Conservation (phyloP, 2,888 invertebrate genomes). For the Apotomis capreana region DNA sequence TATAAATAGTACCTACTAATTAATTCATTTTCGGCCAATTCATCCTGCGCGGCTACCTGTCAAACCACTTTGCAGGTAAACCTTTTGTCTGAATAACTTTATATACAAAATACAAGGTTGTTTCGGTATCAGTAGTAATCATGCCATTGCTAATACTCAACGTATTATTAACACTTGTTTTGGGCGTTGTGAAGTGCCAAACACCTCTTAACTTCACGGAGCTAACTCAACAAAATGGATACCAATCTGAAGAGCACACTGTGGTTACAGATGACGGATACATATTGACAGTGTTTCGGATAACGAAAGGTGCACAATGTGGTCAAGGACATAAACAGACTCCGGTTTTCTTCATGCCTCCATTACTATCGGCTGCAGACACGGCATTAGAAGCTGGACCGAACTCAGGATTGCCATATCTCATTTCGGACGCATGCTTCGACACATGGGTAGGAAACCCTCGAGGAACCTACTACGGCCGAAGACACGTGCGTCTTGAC, state of each 20-base stretch:
- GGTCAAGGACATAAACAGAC: slow-evolving; percentile 9
- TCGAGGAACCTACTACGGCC: slow-evolving; percentile 62
- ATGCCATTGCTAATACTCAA: slow-evolving; percentile 16
- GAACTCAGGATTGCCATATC: slow-evolving; percentile 26
- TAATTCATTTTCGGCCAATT: no score
- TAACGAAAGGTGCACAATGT: slow-evolving; percentile 29
- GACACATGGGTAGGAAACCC: slow-evolving; percentile 39
- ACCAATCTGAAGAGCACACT: slow-evolving; percentile 36
- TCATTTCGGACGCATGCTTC: slow-evolving; percentile 35
- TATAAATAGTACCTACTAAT: no score
- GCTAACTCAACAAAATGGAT: slow-evolving; percentile 28
- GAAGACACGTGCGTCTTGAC: slow-evolving; percentile 67
- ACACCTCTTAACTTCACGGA: slow-evolving; percentile 23
- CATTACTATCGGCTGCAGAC: slow-evolving; percentile 20
- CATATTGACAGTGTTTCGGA: slow-evolving; percentile 27
- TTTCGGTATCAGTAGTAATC: slow-evolving; percentile 4
- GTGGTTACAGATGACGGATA: slow-evolving; percentile 38
- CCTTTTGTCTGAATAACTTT: background rate
- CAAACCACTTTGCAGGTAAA: background rate
- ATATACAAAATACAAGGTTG: background rate
- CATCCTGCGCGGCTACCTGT: background rate
- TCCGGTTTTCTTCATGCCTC: slow-evolving; percentile 37
- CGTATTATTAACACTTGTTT: slow-evolving; percentile 3
- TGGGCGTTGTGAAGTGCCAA: slow-evolving; percentile 1
- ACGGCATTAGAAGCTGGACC: slow-evolving; percentile 26